Conservation (phyloP, 2,888 invertebrate species). For the Trichacis sp. region DNA sequence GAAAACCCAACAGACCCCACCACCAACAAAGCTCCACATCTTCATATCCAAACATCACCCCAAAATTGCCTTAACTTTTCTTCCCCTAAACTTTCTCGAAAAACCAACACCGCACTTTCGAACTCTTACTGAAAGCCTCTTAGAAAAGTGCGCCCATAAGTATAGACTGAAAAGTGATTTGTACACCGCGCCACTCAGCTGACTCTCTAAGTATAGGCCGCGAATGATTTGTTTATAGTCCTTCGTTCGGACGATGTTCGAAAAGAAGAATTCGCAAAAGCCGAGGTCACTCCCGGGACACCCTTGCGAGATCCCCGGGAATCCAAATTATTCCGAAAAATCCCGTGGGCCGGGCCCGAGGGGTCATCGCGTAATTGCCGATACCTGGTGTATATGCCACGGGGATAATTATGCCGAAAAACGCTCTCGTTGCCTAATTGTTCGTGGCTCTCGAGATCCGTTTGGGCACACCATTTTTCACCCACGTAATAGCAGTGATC, state of each 20-base stretch:
- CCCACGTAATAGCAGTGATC: constrained; percentile 61
- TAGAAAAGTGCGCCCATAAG: constrained; percentile 43
- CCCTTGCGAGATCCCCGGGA: constrained; percentile 25
- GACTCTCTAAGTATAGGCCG: constrained; percentile 52
- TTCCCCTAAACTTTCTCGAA: constrained; percentile 33
- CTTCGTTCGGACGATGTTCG: too few species aligned
- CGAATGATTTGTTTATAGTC: constrained; percentile 54
- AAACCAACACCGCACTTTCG: constrained; percentile 24
- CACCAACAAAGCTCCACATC: too few species aligned
- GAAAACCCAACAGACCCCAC: too few species aligned
- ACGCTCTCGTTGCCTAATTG: constrained; percentile 55
- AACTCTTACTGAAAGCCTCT: constrained; percentile 10
- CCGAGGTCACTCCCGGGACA: constrained; percentile 43
- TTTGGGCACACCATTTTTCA: constrained; percentile 67
- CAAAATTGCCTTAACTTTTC: constrained; percentile 22
- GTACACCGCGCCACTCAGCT: constrained; percentile 55
- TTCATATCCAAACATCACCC: too few species aligned
- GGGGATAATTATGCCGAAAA: constrained; percentile 58
- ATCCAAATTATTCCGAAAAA: constrained; percentile 25
- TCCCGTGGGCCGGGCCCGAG: constrained; percentile 50
- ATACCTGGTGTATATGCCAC: constrained; percentile 52
- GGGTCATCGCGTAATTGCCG: constrained; percentile 51
- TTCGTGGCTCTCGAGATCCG: constrained; percentile 58
- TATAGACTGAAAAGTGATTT: constrained; percentile 63
- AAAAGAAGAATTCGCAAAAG: constrained; percentile 29